Conservation (phyloP, 1,140 invertebrate species). For the Glossosoma conforme region DNA sequence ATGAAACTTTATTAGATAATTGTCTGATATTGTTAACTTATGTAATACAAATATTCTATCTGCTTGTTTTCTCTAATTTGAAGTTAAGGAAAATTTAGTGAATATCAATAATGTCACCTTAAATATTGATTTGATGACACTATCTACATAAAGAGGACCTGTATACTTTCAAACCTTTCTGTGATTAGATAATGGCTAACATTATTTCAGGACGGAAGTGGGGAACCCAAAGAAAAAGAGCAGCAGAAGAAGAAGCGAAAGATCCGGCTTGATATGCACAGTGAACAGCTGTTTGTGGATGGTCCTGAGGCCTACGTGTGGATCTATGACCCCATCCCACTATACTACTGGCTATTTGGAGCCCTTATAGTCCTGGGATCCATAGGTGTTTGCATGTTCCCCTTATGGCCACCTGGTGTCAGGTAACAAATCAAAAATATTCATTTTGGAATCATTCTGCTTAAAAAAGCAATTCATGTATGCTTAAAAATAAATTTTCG, state of each 20-base stretch:
- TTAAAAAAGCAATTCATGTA: too few species aligned
- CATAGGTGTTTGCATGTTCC: constrained; percentile 95
- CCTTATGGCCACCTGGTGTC: constrained; percentile 92
- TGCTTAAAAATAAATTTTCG: too few species aligned
- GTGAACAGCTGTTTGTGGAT: constrained; percentile 91
- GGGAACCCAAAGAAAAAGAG: constrained; percentile 40
- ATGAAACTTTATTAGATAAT: not conserved
- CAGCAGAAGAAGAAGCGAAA: constrained; percentile 62
- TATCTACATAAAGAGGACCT: too few species aligned
- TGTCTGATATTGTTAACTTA: not conserved
- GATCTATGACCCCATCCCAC: constrained; percentile 97
- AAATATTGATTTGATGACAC: too few species aligned
- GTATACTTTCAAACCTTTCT: too few species aligned
- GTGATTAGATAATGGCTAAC: too few species aligned
- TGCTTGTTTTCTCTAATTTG: too few species aligned
- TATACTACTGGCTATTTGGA: constrained; percentile 95
- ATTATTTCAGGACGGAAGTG: constrained; percentile 37
- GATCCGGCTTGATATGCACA: constrained; percentile 90
- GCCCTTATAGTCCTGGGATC: constrained; percentile 85
- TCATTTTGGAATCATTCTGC: too few species aligned
- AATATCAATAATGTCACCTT: too few species aligned
- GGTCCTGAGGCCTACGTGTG: constrained; percentile 95
- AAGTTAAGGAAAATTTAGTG: too few species aligned
- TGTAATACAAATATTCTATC: not conserved
- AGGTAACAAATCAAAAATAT: too few species aligned